A percentile compares a stretch with the other conserved stretches of the same genome.
Conservation (phyloP, 2,113 vertebrate genomes). For the Sprattus sprattus region DNA sequence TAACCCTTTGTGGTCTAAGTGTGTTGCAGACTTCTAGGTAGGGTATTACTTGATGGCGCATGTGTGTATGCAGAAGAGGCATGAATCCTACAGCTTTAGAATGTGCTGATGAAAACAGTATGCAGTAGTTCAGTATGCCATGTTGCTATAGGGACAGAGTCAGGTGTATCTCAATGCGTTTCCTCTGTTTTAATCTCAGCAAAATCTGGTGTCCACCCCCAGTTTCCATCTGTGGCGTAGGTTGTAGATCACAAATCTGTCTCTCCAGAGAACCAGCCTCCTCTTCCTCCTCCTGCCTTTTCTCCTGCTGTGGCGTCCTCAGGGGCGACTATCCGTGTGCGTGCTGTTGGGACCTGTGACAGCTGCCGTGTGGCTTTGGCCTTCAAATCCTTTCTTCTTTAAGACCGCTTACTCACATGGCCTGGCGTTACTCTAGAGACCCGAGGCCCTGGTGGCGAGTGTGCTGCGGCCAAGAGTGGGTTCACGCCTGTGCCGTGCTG, state of each 20-base stretch:
- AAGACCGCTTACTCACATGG: slow-evolving; percentile 59
- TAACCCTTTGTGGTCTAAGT: background rate
- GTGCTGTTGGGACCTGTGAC: slow-evolving; percentile 56
- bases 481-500: background rate
- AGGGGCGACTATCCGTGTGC: slow-evolving; percentile 26
- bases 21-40: background rate
- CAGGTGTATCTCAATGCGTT: background rate
- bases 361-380: slow-evolving; percentile 69
- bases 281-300: background rate
- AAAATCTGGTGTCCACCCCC: background rate
- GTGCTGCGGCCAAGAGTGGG: background rate
- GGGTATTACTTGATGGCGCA: background rate
- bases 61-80: background rate
- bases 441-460: background rate
- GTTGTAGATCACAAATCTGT: background rate
- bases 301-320: background rate
- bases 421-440: slow-evolving; percentile 42
- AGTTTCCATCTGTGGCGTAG: background rate
- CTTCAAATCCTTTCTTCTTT: slow-evolving; percentile 64
- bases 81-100: too few relatives aligned
- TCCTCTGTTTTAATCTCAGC: background rate
- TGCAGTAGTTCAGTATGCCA: background rate
- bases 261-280: background rate
- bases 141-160: background rate
- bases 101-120: background rate